Evolutionary conservation across 2,888 invertebrate species (phyloP).

Genomic region (Agrochola circellaris): DNA sequence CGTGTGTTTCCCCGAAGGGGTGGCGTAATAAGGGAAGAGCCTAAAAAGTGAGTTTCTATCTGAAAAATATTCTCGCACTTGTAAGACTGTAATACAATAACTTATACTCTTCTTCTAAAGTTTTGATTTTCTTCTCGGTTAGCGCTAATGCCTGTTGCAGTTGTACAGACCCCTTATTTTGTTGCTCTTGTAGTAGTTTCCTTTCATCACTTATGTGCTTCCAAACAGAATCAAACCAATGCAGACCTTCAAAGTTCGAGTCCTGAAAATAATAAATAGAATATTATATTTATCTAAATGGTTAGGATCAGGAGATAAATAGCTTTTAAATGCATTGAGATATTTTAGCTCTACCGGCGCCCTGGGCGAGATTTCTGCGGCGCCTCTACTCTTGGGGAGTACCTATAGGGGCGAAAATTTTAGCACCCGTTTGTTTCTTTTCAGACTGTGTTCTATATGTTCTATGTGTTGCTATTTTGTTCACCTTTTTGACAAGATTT

Average conservation of each 20-base stretch:
- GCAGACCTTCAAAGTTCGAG: slow-evolving; percentile 96
- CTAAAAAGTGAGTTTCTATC: slow-evolving; percentile 79
- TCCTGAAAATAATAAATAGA: slow-evolving; percentile 82
- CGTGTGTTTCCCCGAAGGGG: no score
- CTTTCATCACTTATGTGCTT: slow-evolving; percentile 93
- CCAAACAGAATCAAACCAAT: slow-evolving; percentile 98
- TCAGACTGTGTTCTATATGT: no score
- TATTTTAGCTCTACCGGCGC: not conserved
- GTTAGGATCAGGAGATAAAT: not conserved
- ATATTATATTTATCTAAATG: no score
- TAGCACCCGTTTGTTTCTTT: no score
- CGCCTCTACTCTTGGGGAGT: not conserved
- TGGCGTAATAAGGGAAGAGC: not conserved
- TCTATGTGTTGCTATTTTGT: no score
- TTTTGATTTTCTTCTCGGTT: slow-evolving; percentile 95
- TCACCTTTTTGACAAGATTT: no score
- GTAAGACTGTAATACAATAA: slow-evolving; percentile 97
- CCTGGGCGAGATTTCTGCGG: not conserved
- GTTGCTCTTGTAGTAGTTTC: slow-evolving; percentile 89
- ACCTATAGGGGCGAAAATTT: not conserved
- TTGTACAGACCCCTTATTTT: slow-evolving; percentile 95
- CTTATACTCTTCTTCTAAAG: slow-evolving; percentile 95
- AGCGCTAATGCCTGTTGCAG: slow-evolving; percentile 97
- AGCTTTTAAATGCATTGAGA: not conserved
- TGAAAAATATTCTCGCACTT: slow-evolving; percentile 98